Evolutionary conservation across 2,797 vertebrate species (phyloP).

Genomic region (Phrynocephalus forsythii): DNA sequence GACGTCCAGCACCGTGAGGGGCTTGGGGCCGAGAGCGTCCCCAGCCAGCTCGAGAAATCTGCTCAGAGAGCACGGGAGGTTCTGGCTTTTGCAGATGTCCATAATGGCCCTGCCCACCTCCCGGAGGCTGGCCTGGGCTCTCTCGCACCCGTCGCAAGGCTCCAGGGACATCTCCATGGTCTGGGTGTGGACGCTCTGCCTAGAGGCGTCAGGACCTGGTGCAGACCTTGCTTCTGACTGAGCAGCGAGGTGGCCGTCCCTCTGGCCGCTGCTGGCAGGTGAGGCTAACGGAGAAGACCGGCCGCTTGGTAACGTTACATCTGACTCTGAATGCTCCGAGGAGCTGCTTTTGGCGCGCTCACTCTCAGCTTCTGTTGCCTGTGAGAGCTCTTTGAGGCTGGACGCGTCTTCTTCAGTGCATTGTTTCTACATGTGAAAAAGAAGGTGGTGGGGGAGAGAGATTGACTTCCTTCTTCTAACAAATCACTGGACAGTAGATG

Average conservation of each 20-base stretch:
- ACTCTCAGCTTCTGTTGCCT: background rate
- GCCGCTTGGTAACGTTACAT: background rate
- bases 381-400: background rate
- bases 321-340: fast-evolving
- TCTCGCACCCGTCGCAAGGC: constrained; percentile 83
- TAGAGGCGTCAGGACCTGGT: background rate
- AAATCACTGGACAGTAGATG: background rate
- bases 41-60: constrained; percentile 80
- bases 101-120: constrained; percentile 82
- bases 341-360: background rate
- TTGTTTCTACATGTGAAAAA: constrained; percentile 50
- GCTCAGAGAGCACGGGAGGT: constrained; percentile 88
- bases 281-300: background rate
- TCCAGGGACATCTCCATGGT: constrained; percentile 74
- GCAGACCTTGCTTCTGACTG: background rate
- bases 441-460: too few relatives aligned
- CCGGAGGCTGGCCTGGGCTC: constrained; percentile 79
- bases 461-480: background rate
- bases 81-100: constrained; percentile 85
- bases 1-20: constrained; percentile 83
- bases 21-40: constrained; percentile 74
- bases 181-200: constrained; percentile 76
- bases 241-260: fast-evolving
- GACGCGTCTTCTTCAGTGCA: constrained; percentile 38
- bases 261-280: fast-evolving